Conservation (phyloP, 2,888 invertebrate species). For the Phyto melanocephala region DNA sequence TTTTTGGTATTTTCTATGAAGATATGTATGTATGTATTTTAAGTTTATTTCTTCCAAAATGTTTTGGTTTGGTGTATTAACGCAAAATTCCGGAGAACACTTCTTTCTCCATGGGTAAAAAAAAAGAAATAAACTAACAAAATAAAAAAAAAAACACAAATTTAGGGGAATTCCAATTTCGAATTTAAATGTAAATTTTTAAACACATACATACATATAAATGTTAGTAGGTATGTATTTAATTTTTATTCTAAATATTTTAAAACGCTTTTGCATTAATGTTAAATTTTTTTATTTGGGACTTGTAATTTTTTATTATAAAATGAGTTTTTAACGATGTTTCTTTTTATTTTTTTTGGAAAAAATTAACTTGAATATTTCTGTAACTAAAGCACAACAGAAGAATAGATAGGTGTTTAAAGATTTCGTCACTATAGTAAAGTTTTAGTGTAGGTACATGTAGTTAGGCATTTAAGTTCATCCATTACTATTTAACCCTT, state of each 20-base stretch:
- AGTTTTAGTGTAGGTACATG: not conserved
- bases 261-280: not conserved
- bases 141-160: not conserved
- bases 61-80: no score
- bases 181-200: slow-evolving; percentile 27
- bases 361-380: slow-evolving; percentile 14
- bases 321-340: slow-evolving; percentile 38
- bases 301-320: slow-evolving; percentile 20
- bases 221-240: no score
- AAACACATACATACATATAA: no score
- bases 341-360: not conserved
- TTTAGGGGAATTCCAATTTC: slow-evolving; percentile 48
- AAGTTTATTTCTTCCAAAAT: not conserved
- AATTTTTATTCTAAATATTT: slow-evolving; percentile 29
- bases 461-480: no score
- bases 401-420: no score
- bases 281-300: slow-evolving; percentile 4
- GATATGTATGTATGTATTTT: not conserved
- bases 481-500: no score
- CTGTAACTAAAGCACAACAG: not conserved
- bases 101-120: not conserved
- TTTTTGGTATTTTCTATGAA: not conserved
- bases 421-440: slow-evolving; percentile 9
- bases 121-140: not conserved
- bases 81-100: slow-evolving; percentile 30